Evolutionary conservation across 2,888 invertebrate genomes (phyloP).

Genomic region (Thymelicus sylvestris): DNA sequence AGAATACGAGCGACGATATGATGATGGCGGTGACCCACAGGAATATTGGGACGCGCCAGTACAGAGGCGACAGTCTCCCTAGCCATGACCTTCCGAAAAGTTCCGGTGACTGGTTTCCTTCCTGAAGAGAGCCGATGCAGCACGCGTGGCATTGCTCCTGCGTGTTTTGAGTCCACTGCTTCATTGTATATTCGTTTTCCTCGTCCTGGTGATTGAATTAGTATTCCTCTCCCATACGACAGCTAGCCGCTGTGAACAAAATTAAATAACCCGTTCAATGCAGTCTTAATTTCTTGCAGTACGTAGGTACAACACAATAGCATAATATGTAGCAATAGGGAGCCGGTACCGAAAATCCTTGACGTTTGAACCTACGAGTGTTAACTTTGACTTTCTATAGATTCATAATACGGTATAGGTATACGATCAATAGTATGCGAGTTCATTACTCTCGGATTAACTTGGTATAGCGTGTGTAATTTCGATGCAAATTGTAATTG

Average conservation of each 20-base stretch:
- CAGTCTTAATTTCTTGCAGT: conserved; percentile 10
- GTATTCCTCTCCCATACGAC: conserved; percentile 16
- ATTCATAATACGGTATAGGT: neutral
- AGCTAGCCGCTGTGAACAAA: conserved; percentile 44
- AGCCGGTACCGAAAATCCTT: conserved; percentile 14
- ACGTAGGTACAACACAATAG: conserved; percentile 15
- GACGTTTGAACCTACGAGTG: conserved; percentile 4
- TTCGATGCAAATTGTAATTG: neutral
- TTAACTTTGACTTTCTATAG: conserved; percentile 31
- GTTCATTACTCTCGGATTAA: neutral
- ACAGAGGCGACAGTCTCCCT: conserved; percentile 62
- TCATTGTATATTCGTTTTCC: conserved; percentile 40
- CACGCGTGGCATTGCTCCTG: conserved; percentile 52
- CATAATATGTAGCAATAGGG: conserved; percentile 19
- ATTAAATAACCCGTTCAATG: neutral
- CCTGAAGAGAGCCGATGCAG: conserved; percentile 59
- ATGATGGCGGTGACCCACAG: conserved; percentile 64
- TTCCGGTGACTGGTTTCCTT: conserved; percentile 60
- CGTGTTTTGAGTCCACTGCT: conserved; percentile 55
- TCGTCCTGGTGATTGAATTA: conserved; percentile 12
- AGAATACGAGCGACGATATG: conserved; percentile 62
- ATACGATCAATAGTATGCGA: neutral
- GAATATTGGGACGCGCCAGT: conserved; percentile 73
- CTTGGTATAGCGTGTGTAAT: neutral
- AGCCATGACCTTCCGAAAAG: conserved; percentile 64